phyloP scores from a whole-genome alignment of 2,888 invertebrate genomes.

The Sycophila texana region DNA sequence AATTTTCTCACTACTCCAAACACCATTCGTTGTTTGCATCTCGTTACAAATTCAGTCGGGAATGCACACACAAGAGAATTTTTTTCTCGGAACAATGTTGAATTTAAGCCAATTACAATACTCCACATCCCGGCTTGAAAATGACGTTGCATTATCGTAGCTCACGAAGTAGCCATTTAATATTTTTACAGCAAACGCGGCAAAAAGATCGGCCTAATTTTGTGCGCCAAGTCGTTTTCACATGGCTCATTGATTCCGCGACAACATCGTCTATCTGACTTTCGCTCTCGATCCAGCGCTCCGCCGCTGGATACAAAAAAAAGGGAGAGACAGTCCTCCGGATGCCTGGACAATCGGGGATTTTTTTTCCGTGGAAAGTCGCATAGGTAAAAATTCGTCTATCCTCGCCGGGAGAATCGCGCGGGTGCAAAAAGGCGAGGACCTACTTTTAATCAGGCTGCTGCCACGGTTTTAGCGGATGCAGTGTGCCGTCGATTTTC shows the following conservation, averaged over 20 bases:
- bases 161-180: background rate
- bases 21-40: no score
- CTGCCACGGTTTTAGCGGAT: conserved; percentile 49
- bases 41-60: no score
- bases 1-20: no score
- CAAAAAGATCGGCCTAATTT: background rate
- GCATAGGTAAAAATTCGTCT: background rate
- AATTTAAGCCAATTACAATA: no score
- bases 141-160: no score
- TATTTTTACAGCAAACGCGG: background rate
- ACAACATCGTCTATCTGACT: conserved; percentile 8
- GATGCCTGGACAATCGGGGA: background rate
- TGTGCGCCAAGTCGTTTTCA: background rate
- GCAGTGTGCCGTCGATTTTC: conserved; percentile 63
- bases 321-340: background rate
- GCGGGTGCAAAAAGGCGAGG: conserved; percentile 31
- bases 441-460: conserved; percentile 66
- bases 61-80: no score
- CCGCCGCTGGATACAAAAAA: background rate
- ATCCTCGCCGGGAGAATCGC: background rate
- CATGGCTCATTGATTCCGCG: background rate
- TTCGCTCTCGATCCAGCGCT: conserved; percentile 14
- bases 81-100: no score
- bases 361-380: conserved; percentile 11
- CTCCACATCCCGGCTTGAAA: no score